Base-by-base conservation (phyloP, 2,113 vertebrate genomes). In the Ameiurus melas region DNA sequence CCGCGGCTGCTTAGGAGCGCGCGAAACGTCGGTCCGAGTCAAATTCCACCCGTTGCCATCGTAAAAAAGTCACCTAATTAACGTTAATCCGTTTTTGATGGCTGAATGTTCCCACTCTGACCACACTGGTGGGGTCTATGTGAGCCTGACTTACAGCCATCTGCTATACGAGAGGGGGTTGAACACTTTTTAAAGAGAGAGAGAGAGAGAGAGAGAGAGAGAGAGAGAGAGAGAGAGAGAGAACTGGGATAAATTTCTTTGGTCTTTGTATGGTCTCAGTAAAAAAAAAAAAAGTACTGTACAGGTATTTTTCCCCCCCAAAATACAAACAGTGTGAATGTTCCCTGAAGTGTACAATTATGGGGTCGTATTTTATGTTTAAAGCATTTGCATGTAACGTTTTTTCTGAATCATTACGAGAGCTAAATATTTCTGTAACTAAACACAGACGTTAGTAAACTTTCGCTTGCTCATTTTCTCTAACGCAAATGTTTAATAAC, bases 71-170 rank as follows among this genome's bases (percentile, higher is more conserved):
- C 25, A 90, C 51, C 82, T 87, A 90, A 90, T 92, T 91, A 89
- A 82, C 85, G 68, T 85, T 89, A 91, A 93, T 92, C 78, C 86
- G 58, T 89, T 92, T 93, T 85, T 87, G 92, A 87, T 91, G 85
- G 85, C 90, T 79, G 89, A 91, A 91, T 68, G 39, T 80, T 89
- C 92, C 90, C 68, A 85, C 87, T 87, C 22, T 89, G 86, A 87
- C 91, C 90, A 91, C 88, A 93, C 66, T 90, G 90, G 89, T 57
- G 79, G 53, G 53, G 60, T 86, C 85, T 87, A 5, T 71, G 53
- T 73, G 82, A 85, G 85, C 88, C 90, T 92, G 75, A 89, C 75
- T 80, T 5, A 85, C 43, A 83, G 90, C 91, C 70, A 82, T 90
- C 75, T 85, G 30, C 82, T 66, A 60, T 17, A 92, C 86, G 73